Percentiles rank a stretch among this genome's conserved stretches.
Evolutionary conservation across 2,113 vertebrate species (phyloP).

Genomic region (Boleophthalmus pectinirostris): DNA sequence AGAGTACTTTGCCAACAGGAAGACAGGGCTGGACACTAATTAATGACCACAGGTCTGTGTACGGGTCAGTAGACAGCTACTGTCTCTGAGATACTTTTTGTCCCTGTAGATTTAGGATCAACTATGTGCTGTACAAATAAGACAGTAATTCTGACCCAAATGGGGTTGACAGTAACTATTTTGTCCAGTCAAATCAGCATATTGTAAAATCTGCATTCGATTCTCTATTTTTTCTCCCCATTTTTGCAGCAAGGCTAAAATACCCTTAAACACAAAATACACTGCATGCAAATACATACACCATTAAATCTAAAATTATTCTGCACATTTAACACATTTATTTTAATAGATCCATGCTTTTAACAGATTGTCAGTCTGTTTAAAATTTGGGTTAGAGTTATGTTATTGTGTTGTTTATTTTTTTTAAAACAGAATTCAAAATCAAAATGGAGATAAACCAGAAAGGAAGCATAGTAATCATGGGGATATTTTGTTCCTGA

Average conservation of each 20-base stretch:
- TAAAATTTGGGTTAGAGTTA: background rate
- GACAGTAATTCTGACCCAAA: too few relatives aligned
- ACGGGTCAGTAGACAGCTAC: background rate
- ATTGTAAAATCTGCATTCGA: too few relatives aligned
- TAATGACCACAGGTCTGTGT: slow-evolving; percentile 26
- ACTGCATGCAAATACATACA: too few relatives aligned
- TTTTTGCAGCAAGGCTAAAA: background rate
- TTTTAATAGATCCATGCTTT: too few relatives aligned
- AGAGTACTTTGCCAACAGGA: slow-evolving; percentile 26
- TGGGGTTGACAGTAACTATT: too few relatives aligned
- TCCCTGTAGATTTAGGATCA: background rate
- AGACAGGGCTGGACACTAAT: slow-evolving; percentile 26
- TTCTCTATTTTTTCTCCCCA: background rate
- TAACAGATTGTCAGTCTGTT: too few relatives aligned
- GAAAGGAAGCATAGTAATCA: background rate
- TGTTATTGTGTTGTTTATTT: background rate
- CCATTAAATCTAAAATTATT: too few relatives aligned
- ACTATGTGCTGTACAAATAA: background rate
- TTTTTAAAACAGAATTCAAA: background rate
- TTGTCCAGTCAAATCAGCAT: background rate
- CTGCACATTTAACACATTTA: too few relatives aligned
- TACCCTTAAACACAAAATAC: background rate
- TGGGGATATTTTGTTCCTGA: background rate
- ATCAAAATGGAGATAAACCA: background rate
- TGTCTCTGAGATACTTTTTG: slow-evolving; percentile 6